Percentiles rank a stretch among this genome's conserved stretches.
These are phyloP conservation scores for Acromyrmex charruanus DNA, from an alignment of 1,140 invertebrate genomes.

Conservation along the genomic window DNA sequence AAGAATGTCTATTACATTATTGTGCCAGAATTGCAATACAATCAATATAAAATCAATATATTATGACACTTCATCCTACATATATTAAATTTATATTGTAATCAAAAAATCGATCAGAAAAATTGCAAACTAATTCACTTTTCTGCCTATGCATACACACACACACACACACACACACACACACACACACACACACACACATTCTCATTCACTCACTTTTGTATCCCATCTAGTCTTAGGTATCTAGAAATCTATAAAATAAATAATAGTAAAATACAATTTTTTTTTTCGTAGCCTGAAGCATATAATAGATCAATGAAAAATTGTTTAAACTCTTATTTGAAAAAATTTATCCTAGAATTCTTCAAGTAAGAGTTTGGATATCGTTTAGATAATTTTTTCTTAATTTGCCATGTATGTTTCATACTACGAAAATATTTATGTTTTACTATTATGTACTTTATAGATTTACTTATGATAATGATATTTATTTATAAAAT, in stretches of 20 bases:
- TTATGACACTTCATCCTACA: not conserved
- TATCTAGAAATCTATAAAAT: too few relatives aligned
- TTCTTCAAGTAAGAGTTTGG: not conserved
- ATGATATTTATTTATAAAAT: not conserved
- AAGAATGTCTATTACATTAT: not conserved
- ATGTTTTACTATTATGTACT: not conserved
- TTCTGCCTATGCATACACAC: not conserved
- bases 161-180: too few relatives aligned
- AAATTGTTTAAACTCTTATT: too few relatives aligned
- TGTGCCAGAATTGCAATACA: not conserved
- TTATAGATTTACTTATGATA: not conserved
- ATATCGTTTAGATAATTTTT: not conserved
- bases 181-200: too few relatives aligned
- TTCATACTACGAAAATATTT: not conserved
- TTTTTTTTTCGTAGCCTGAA: too few relatives aligned
- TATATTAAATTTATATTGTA: not conserved
- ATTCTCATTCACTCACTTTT: not conserved
- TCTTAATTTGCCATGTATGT: not conserved
- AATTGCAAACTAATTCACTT: not conserved
- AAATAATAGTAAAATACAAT: too few relatives aligned
- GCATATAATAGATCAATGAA: too few relatives aligned
- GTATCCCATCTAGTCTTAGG: not conserved
- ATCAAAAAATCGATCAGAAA: not conserved
- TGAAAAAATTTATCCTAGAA: too few relatives aligned
- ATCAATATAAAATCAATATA: not conserved